Percentiles rank a stretch among this genome's conserved stretches.
Evolutionary conservation across 2,113 vertebrate genomes (phyloP).

Genomic region (Clarias magur): DNA sequence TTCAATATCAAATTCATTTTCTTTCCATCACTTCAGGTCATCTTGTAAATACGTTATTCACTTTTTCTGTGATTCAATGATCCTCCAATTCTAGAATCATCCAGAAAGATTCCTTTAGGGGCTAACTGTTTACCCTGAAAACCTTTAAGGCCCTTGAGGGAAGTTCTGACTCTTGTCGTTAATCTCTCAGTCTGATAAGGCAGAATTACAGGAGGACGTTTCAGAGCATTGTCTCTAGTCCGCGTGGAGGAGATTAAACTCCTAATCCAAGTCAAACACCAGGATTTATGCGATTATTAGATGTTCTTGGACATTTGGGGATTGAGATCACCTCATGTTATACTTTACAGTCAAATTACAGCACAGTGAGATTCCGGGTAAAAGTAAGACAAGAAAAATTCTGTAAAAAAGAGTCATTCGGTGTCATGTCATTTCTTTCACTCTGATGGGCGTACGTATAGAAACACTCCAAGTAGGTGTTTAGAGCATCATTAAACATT

Average conservation of each 20-base stretch:
- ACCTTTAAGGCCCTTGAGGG: neutral
- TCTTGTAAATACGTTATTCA: too few relatives aligned
- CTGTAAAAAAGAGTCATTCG: neutral
- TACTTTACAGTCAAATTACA: neutral
- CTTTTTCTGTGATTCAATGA: neutral
- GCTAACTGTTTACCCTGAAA: slow-evolving; percentile 12
- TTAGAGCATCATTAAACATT: neutral
- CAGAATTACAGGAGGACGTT: slow-evolving; percentile 65
- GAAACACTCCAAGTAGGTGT: neutral
- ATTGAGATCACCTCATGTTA: slow-evolving; percentile 60
- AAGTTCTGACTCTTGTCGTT: slow-evolving; percentile 56
- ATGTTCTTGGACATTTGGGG: slow-evolving; percentile 69
- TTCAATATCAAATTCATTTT: too few relatives aligned
- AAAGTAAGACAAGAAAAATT: neutral
- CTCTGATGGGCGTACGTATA: neutral
- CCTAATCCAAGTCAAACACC: slow-evolving; percentile 69
- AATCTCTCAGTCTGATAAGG: slow-evolving; percentile 57
- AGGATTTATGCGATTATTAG: slow-evolving; percentile 66
- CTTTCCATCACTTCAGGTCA: neutral
- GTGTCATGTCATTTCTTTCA: neutral
- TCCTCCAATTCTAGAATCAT: neutral
- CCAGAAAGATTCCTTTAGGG: neutral
- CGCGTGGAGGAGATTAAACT: slow-evolving; percentile 66
- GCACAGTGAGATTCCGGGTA: slow-evolving; percentile 52
- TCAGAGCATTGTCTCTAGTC: slow-evolving; percentile 62